Base-by-base conservation (phyloP, 2,113 vertebrate genomes). In the Plotosus lineatus region DNA sequence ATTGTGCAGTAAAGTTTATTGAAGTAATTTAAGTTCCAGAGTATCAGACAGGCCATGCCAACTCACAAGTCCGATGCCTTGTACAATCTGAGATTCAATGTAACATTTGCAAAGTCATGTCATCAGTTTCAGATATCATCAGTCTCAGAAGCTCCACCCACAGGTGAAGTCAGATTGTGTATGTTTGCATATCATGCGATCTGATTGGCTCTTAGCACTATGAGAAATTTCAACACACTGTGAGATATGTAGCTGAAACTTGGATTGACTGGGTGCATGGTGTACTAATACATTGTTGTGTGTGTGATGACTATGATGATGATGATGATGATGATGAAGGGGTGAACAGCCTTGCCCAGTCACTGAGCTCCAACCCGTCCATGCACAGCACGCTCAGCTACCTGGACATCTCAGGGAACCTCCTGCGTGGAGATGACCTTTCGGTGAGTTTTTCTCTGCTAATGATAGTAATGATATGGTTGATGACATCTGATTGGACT, bases 401-500 rank as follows among this genome's bases (percentile, higher is more conserved):
- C 78, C 93, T 96, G 0, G 95, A 96, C 89, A 94, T 96, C 93
- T 96, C 95, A 92, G 95, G 95, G 90, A 96, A 95, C 0, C 77
- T 86, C 0, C 93, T 96, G 69, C 95, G 95, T 0, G 90, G 95
- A 63, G 95, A 96, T 69, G 95, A 96, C 88, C 94, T 96, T 83
- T 91, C 94, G 65, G 95, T 96, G 91, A 86, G 95, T 12, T 23
- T 42, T 6, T 21, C 26, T 42, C 50, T 38, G 71, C 21, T 40
- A 21, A 8, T 11, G 3, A 23, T 69, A 12, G 26, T 51, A 44
- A 61, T 60, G 26, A 40, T 46, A 8, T 17, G 46, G 38, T 36
- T 19, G 15, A 4, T 77, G 15, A 33, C 44, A 38, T 4, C 63
- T 53, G 50, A 48, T 68, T 75, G 79, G 63, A n/a, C 61, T 5